phyloP scores from a whole-genome alignment of 2,888 invertebrate genomes.

The Petrolisthes cinctipes region DNA sequence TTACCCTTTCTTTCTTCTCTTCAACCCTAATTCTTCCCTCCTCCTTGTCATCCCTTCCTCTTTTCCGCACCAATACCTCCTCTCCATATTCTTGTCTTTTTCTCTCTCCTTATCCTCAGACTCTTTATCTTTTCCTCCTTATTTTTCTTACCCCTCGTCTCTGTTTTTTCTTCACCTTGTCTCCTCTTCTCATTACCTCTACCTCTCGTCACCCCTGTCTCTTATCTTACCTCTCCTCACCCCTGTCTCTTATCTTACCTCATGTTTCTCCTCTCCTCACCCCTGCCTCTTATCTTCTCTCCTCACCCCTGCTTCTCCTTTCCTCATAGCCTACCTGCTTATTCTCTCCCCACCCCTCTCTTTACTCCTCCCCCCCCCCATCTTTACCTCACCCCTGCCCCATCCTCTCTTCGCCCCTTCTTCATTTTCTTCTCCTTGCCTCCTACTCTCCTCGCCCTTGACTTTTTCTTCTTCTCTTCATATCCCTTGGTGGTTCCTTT shows the following conservation, averaged over 20 bases:
- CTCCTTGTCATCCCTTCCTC: not conserved
- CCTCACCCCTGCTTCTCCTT: not conserved
- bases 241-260: not conserved
- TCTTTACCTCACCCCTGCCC: not conserved
- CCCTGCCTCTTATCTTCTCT: too few relatives aligned
- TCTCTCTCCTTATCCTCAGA: not conserved
- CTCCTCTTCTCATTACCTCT: not conserved
- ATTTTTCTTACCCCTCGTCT: not conserved
- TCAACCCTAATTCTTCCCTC: too few relatives aligned
- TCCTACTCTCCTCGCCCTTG: not conserved
- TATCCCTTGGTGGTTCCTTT: not conserved
- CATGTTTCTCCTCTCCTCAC: conserved; percentile 4
- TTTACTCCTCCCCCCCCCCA: not conserved
- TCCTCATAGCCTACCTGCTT: not conserved
- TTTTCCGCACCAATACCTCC: not conserved
- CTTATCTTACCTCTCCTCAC: not conserved
- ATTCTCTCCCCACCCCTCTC: not conserved
- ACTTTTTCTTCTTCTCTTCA: not conserved
- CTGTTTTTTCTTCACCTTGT: not conserved
- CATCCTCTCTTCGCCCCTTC: not conserved
- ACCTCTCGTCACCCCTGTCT: not conserved
- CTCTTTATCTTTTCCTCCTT: not conserved
- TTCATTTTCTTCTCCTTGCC: not conserved
- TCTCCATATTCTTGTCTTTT: not conserved
- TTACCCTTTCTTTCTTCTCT: not conserved